A percentile compares a stretch with the other conserved stretches of the same genome.
Conservation (phyloP, 2,888 invertebrate species). For the Leptopilina myrica region DNA sequence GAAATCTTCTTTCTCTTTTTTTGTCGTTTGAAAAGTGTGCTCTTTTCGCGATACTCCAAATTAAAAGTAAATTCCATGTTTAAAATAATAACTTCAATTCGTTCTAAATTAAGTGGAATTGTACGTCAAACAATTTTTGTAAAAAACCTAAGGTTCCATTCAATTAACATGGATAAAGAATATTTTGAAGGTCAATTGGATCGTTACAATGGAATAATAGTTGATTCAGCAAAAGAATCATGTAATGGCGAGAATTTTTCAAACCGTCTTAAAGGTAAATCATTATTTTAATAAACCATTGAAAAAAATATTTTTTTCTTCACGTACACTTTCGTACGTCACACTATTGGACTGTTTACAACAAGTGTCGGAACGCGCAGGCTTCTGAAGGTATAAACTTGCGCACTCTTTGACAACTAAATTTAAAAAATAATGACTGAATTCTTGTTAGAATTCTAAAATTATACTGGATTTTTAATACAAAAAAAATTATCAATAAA, state of each 20-base stretch:
- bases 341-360: not conserved
- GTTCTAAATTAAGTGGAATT: conserved; percentile 5
- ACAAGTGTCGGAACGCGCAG: not conserved
- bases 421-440: too few relatives aligned
- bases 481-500: too few relatives aligned
- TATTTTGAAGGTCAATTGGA: conserved; percentile 79
- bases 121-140: conserved; percentile 2
- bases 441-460: too few relatives aligned
- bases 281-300: conserved; percentile 7
- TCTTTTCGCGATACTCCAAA: not conserved
- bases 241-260: conserved; percentile 78
- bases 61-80: not conserved
- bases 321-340: not conserved
- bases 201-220: conserved; percentile 85
- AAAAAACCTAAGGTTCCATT: conserved; percentile 6
- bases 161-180: conserved; percentile 52
- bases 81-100: conserved; percentile 6
- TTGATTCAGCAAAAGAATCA: conserved; percentile 81
- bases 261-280: conserved; percentile 80
- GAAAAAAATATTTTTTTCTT: not conserved
- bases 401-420: too few relatives aligned
- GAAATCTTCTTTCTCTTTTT: too few relatives aligned
- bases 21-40: not conserved
- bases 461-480: too few relatives aligned
- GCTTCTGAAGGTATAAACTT: not conserved